Conservation (phyloP, 2,888 invertebrate genomes). For the Allacma fusca region DNA sequence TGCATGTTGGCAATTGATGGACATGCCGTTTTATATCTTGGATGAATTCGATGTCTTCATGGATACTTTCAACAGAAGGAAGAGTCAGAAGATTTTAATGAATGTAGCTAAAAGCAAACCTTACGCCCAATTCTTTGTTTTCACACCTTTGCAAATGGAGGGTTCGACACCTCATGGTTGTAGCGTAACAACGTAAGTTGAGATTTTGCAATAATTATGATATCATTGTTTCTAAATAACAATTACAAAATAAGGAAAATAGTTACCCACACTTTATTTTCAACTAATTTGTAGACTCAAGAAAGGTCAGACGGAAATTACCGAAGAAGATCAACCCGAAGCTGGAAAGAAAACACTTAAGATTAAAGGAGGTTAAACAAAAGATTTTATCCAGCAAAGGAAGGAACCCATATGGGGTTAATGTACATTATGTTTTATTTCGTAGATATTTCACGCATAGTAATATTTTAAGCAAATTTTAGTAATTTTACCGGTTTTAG, state of each 20-base stretch:
- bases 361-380: neutral
- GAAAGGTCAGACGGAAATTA: neutral
- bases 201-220: too few relatives aligned
- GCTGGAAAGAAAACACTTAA: neutral
- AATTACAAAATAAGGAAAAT: too few relatives aligned
- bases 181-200: conserved; percentile 70
- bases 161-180: conserved; percentile 67
- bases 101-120: conserved; percentile 75
- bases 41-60: conserved; percentile 98
- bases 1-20: conserved; percentile 90
- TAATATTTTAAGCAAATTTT: too few relatives aligned
- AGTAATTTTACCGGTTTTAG: too few relatives aligned
- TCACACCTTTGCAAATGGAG: conserved; percentile 85
- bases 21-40: conserved; percentile 90
- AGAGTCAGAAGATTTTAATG: conserved; percentile 80
- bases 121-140: conserved; percentile 82
- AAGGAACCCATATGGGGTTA: too few relatives aligned
- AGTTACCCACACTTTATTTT: neutral
- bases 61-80: conserved; percentile 84
- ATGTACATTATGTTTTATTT: too few relatives aligned
- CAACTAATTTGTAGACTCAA: neutral
- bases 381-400: neutral
- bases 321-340: neutral
- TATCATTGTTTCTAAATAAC: too few relatives aligned
- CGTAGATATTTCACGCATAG: too few relatives aligned